Evolutionary conservation across 2,113 vertebrate genomes (phyloP).

Genomic region (Zonotrichia leucophrys): DNA sequence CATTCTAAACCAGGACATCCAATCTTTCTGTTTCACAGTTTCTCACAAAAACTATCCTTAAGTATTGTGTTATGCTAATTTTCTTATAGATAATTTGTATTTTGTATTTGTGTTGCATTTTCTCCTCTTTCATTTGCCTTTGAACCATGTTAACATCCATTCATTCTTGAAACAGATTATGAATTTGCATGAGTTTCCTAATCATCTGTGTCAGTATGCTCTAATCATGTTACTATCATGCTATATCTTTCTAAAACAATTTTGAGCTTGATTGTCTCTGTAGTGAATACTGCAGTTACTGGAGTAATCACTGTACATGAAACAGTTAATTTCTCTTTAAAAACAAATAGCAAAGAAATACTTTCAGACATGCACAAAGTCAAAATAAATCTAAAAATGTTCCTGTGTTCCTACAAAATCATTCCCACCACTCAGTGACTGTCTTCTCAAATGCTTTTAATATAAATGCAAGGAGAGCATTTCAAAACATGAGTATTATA

Average conservation of each 20-base stretch:
- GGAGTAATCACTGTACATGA: neutral
- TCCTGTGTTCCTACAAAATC: neutral
- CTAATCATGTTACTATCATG: neutral
- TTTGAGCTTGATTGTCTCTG: neutral
- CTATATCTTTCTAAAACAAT: neutral
- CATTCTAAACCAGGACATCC: neutral
- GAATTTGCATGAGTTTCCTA: neutral
- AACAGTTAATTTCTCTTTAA: neutral
- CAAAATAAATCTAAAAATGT: neutral
- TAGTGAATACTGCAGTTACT: neutral
- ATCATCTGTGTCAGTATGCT: neutral
- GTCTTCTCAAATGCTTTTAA: neutral
- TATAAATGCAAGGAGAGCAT: neutral
- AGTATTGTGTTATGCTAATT: neutral
- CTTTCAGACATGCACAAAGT: neutral
- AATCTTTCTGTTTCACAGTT: neutral
- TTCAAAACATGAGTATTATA: constrained; percentile 9
- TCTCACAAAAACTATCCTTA: neutral
- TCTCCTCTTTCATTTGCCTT: neutral
- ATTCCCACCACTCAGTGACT: neutral
- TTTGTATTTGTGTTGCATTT: neutral
- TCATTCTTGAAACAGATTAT: neutral
- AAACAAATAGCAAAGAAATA: neutral
- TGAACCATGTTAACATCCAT: neutral
- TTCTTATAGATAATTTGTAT: neutral